These are phyloP conservation scores for Cathartes aura DNA, from an alignment of 2,113 vertebrate genomes.

Conservation along the genomic window DNA sequence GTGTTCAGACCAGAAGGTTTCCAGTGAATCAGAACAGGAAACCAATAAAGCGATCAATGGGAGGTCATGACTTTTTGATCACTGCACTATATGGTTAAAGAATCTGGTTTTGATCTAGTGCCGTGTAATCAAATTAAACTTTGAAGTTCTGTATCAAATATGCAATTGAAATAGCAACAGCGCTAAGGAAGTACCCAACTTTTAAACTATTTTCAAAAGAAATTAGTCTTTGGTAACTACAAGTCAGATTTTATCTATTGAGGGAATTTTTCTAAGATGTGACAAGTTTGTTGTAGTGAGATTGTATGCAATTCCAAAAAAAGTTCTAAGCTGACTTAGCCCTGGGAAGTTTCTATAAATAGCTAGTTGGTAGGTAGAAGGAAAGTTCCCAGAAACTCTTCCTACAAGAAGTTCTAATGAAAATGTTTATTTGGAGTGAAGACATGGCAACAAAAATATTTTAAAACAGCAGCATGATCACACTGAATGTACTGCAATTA, in stretches of 20 bases:
- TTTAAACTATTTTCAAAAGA: neutral
- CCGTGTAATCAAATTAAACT: slow-evolving; percentile 61
- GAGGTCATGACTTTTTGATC: slow-evolving; percentile 81
- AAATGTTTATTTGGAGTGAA: neutral
- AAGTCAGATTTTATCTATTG: neutral
- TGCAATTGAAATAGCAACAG: slow-evolving; percentile 62
- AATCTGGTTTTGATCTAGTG: slow-evolving; percentile 63
- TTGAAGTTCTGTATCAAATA: slow-evolving; percentile 61
- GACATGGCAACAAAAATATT: neutral
- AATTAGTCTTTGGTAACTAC: neutral
- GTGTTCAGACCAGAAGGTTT: slow-evolving; percentile 74
- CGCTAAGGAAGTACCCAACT: neutral
- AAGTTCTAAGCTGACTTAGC: neutral
- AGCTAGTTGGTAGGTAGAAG: neutral
- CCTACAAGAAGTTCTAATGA: neutral
- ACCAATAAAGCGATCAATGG: slow-evolving; percentile 76
- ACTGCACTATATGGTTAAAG: slow-evolving; percentile 47
- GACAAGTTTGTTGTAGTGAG: neutral
- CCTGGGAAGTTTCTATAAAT: neutral
- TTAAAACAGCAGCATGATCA: neutral
- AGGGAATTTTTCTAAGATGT: neutral
- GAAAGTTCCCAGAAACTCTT: slow-evolving; percentile 6
- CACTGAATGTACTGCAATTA: neutral
- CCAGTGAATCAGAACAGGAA: slow-evolving; percentile 86
- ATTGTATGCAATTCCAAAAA: neutral